phyloP scores from a whole-genome alignment of 2,113 vertebrate species.

The Pionites leucogaster region DNA sequence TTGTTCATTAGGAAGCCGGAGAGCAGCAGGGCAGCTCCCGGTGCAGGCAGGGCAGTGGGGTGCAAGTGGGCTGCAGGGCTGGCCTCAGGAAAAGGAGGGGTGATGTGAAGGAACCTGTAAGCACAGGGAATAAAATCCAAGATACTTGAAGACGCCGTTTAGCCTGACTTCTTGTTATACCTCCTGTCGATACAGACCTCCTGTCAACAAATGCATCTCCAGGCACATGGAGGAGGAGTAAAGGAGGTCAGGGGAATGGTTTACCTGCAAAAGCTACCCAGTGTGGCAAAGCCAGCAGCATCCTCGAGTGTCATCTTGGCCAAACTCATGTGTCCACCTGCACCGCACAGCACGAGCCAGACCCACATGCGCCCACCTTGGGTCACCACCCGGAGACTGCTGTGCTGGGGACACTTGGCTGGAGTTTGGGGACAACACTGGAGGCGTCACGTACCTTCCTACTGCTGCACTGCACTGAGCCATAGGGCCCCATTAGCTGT shows the following conservation, averaged over 20 bases:
- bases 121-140: background rate
- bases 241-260: background rate
- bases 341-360: rapidly evolving
- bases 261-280: background rate
- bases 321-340: background rate
- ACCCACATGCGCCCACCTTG: rapidly evolving
- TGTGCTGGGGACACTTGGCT: background rate
- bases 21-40: rapidly evolving
- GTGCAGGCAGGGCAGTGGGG: background rate
- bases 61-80: background rate
- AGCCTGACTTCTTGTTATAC: background rate
- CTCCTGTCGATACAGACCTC: rapidly evolving
- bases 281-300: background rate
- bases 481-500: rapidly evolving
- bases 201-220: background rate
- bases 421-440: background rate
- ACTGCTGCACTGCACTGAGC: background rate
- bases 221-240: rapidly evolving
- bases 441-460: rapidly evolving
- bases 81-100: background rate
- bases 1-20: background rate
- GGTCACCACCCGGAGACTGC: background rate
- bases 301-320: background rate
- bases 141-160: background rate
- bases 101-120: background rate